phyloP scores from a whole-genome alignment of 1,140 invertebrate genomes.

The Rhyzopertha dominica region DNA sequence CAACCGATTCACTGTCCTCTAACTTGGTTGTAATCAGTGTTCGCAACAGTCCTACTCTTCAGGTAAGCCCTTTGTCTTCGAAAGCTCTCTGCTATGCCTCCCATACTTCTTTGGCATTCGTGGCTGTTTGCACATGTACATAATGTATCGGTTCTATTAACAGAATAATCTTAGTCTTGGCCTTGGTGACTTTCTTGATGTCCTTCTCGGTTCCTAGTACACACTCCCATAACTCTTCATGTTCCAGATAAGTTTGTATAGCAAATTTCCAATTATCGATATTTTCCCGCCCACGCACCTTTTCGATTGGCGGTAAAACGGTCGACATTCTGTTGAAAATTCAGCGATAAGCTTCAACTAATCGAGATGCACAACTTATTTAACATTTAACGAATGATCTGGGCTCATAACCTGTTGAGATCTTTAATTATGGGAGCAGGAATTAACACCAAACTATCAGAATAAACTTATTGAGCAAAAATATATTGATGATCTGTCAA shows the following conservation, averaged over 20 bases:
- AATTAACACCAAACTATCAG: too few species aligned
- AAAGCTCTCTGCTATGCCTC: slow-evolving; percentile 4
- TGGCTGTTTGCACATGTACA: too few species aligned
- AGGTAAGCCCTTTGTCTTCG: slow-evolving; percentile 7
- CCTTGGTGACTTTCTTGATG: slow-evolving; percentile 18
- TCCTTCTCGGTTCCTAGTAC: slow-evolving; percentile 13
- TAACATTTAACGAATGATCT: too few species aligned
- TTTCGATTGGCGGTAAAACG: slow-evolving; percentile 20
- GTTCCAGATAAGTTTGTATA: slow-evolving; percentile 33
- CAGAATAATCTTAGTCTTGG: slow-evolving; percentile 2
- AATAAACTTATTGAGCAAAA: too few species aligned
- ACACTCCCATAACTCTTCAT: slow-evolving; percentile 32
- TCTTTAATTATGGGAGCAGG: too few species aligned
- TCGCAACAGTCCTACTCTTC: slow-evolving; percentile 1
- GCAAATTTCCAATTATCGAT: slow-evolving; percentile 33
- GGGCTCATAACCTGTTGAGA: too few species aligned
- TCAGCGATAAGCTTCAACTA: too few species aligned
- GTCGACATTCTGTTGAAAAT: too few species aligned
- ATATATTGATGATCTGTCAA: too few species aligned
- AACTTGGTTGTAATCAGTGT: slow-evolving; percentile 11
- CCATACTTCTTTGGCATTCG: slow-evolving; percentile 3
- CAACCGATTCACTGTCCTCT: slow-evolving; percentile 3
- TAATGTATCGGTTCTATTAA: too few species aligned
- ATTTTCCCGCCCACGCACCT: slow-evolving; percentile 32
- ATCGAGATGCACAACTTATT: too few species aligned